Base-by-base conservation (phyloP, 2,888 invertebrate species). In the Ennomos quercinarius region DNA sequence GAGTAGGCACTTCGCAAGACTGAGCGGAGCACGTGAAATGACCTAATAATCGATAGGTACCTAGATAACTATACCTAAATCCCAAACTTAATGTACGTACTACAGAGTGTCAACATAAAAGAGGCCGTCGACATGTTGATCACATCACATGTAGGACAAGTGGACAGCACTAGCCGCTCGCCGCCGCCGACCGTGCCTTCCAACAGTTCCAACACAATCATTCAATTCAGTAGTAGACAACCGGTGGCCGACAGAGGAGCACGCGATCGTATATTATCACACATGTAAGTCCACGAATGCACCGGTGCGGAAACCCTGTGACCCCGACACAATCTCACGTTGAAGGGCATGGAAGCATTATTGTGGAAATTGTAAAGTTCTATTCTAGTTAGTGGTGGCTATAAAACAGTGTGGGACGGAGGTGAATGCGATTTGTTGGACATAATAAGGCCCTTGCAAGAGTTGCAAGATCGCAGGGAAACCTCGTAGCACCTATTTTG, bases 201-300 rank as follows among this genome's bases (percentile, higher is more conserved):
- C 17, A 17, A 17, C 17, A n/a, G n/a, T n/a, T n/a, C n/a, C n/a
- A n/a, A n/a, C n/a, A 27, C 27, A 27, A 27, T 53, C 57, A 12
- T 35, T 40, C 56, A 64, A 77, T 81, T 10, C 47, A 53, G 69
- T 71, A 83, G 83, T 83, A 68, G 68, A 67, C 68, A 70, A 64
- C 64, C 68, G 64, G 70, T 75, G 68, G 70, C 65, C 69, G 74
- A 57, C 67, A 64, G 64, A 68, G 57, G 70, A 70, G 71, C 77
- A 78, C 81, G 79, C 68, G 60, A 57, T 51, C 44, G 35, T 50
- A 55, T 52, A 55, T 52, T 36, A 51, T 57, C 67, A 63, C 63
- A 69, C 77, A 80, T 74, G 83, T 83, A 80, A 83, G 83, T 81
- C 37, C 35, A 45, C 57, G 59, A 61, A 67, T 64, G 67, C 72